phyloP scores from a whole-genome alignment of 37 sponge, comb jelly and placozoan species.

The Halichondria panicea region DNA sequence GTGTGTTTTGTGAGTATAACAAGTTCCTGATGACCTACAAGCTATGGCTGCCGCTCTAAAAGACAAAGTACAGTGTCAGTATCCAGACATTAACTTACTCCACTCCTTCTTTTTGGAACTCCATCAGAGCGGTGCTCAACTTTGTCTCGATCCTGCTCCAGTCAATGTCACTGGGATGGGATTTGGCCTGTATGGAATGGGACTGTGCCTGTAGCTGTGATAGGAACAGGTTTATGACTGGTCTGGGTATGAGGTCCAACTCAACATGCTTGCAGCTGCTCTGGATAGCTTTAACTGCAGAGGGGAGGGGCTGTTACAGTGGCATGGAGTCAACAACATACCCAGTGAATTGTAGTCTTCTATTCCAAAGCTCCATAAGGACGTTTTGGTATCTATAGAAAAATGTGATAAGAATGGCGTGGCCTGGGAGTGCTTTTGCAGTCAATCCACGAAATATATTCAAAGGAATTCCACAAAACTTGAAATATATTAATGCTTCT shows the following conservation, averaged over 20 bases:
- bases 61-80: too few relatives aligned
- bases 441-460: too few relatives aligned
- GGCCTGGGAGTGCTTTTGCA: too few relatives aligned
- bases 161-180: neutral
- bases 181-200: neutral
- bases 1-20: too few relatives aligned
- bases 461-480: too few relatives aligned
- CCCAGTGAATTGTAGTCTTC: conserved; percentile 53
- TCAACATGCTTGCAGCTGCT: conserved; percentile 48
- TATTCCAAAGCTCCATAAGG: conserved; percentile 66
- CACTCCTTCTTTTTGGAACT: conserved; percentile 86
- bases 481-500: too few relatives aligned
- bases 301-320: neutral
- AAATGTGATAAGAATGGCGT: too few relatives aligned
- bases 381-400: conserved; percentile 74
- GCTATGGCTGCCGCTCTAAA: too few relatives aligned
- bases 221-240: conserved; percentile 56
- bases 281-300: conserved; percentile 20
- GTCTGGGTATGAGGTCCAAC: conserved; percentile 51
- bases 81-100: conserved; percentile 71
- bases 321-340: neutral
- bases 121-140: conserved; percentile 64
- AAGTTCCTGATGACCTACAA: too few relatives aligned
- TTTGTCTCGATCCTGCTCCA: conserved; percentile 36
- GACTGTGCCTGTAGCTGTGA: neutral